Evolutionary conservation across 2,797 vertebrate genomes (phyloP), one percentile per base, ranked within the genome.

Genomic region (Loris lydekkerianus): DNA sequence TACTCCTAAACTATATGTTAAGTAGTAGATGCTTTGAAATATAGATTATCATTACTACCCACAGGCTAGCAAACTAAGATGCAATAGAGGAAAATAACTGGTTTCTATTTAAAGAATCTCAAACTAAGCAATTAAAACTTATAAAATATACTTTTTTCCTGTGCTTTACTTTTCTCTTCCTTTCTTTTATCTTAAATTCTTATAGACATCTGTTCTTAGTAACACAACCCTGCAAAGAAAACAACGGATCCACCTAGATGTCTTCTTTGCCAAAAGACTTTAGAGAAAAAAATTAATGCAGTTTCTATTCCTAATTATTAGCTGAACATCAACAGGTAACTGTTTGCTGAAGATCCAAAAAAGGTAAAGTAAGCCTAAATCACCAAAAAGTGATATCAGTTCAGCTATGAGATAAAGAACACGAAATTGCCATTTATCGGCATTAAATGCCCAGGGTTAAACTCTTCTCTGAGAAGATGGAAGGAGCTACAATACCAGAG

Each of bases 91-190:
- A 75, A 89, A 86, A 82, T 43, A 53, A 72, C 3, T 37, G 18
- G 86, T 89, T 69, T 87, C 10, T 65, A 37, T 21, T 67, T 72
- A 65, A 34, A 93, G 20, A 93, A n/a, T 8, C 15, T 89, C 25
- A 70, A 53, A 89, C 6, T 31, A 13, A 77, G 61, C 78, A 72
- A 2, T 94, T 34, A 58, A 84, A 85, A 87, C 13, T 43, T 69
- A 56, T 17, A 7, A 23, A 49, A 77, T 27, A 73, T 0, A 20
- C 3, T 40, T 72, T 76, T 77, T 27, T 7, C 14, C 56, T 43
- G 25, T 25, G 37, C 25, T 95, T 85, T 13, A 2, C 25, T 37
- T 82, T 82, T n/a, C 5, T 40, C 31, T 92, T 37, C 23, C 23
- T 76, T 73, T 49, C 29, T 65, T 3, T 70, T 81, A 14, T 86